These are phyloP conservation scores for Probosciger aterrimus DNA, from an alignment of 2,113 vertebrate species.

Conservation along the genomic window DNA sequence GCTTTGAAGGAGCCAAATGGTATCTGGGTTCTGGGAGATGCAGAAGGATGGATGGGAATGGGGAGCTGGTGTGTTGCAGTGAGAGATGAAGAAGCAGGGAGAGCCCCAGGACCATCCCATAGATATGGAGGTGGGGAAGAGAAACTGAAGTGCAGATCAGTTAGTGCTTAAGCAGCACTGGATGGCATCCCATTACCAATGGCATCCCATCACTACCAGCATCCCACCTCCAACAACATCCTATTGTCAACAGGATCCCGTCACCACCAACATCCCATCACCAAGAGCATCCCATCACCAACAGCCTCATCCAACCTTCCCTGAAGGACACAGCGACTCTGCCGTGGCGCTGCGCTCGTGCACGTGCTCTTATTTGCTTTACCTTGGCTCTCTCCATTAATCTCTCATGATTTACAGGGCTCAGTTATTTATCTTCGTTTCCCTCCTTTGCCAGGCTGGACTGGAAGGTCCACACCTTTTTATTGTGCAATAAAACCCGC, in stretches of 20 bases:
- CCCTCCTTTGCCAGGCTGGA: background rate
- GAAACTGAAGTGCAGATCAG: background rate
- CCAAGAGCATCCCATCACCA: background rate
- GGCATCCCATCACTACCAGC: fast-evolving
- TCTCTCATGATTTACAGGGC: background rate
- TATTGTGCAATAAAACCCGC: constrained; percentile 14
- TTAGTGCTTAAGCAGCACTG: fast-evolving
- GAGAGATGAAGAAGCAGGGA: background rate
- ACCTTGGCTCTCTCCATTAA: constrained; percentile 14
- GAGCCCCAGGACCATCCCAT: background rate
- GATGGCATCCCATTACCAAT: fast-evolving
- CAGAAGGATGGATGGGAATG: background rate
- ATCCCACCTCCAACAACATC: background rate
- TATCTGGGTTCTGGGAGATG: background rate
- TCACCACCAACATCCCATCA: fast-evolving
- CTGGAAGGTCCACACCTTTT: constrained; percentile 44
- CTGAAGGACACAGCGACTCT: background rate
- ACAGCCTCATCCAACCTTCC: background rate
- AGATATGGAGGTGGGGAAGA: background rate
- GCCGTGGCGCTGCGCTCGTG: background rate
- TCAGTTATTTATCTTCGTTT: background rate
- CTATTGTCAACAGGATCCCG: background rate
- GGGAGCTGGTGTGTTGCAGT: fast-evolving
- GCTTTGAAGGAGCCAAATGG: background rate
- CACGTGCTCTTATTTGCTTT: background rate